phyloP scores from a whole-genome alignment of 2,113 vertebrate genomes.

The Phoenicopterus ruber region DNA sequence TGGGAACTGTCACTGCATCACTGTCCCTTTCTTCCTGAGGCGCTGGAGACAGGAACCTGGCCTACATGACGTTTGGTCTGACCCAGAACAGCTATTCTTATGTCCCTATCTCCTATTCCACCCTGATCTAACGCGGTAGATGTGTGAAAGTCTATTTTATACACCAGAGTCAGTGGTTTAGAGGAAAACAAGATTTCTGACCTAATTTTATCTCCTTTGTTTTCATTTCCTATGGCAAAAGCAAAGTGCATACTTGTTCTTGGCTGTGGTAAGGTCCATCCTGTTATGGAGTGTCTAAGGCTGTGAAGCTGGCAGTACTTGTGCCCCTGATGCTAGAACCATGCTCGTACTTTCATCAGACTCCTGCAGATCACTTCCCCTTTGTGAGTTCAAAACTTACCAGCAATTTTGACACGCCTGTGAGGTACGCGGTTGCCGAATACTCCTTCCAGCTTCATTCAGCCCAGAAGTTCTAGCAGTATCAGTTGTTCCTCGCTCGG shows the following conservation, averaged over 20 bases:
- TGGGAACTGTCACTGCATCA: neutral
- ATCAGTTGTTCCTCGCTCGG: neutral
- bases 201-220: slow-evolving; percentile 29
- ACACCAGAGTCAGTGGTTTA: neutral
- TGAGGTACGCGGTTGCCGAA: fast-evolving
- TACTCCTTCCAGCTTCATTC: neutral
- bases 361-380: neutral
- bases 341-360: neutral
- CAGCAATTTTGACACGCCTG: fast-evolving
- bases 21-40: neutral
- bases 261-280: neutral
- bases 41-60: neutral
- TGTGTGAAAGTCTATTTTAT: neutral
- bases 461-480: neutral
- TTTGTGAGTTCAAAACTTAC: neutral
- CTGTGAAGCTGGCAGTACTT: neutral
- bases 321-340: neutral
- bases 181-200: slow-evolving; percentile 30
- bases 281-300: neutral
- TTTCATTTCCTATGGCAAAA: slow-evolving; percentile 36
- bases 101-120: neutral
- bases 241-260: neutral
- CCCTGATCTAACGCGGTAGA: neutral
- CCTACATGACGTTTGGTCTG: neutral
- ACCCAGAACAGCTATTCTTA: neutral